phyloP scores from a whole-genome alignment of 2,797 vertebrate genomes.

The Ibycter americanus region DNA sequence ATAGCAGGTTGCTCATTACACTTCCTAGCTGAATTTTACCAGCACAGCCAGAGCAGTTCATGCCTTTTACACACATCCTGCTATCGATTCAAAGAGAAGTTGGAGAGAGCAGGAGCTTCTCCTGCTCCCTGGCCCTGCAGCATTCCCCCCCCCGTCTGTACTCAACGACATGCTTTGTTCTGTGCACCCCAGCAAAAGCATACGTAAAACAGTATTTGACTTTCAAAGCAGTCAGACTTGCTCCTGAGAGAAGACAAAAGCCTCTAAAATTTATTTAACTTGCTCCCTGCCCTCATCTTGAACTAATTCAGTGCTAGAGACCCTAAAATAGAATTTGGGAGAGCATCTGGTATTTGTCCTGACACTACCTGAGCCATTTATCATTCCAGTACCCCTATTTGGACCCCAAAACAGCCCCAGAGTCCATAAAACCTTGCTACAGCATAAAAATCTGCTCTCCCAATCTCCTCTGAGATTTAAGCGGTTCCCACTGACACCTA shows the following conservation, averaged over 20 bases:
- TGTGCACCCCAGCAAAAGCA: background rate
- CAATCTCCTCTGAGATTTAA: background rate
- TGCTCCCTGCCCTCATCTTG: background rate
- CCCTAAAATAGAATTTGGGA: background rate
- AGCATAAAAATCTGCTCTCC: background rate
- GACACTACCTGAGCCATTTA: background rate
- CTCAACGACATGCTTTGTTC: background rate
- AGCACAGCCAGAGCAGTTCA: background rate
- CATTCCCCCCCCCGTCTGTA: background rate
- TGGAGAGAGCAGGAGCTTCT: background rate
- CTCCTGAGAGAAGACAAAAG: background rate
- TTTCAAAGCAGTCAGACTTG: background rate
- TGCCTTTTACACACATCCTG: background rate
- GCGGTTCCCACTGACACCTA: background rate
- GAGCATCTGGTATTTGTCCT: background rate
- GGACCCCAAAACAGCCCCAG: background rate
- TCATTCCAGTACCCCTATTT: background rate
- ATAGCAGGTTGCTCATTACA: background rate
- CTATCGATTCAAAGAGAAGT: background rate
- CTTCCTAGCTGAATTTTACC: background rate
- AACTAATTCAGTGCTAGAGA: background rate
- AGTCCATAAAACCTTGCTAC: background rate
- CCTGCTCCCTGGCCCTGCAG: background rate
- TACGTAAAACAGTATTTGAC: accelerated
- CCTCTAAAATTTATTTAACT: background rate